A percentile compares a stretch with the other conserved stretches of the same genome.
Evolutionary conservation across 2,113 vertebrate species (phyloP).

Genomic region (Mandrillus leucophaeus): DNA sequence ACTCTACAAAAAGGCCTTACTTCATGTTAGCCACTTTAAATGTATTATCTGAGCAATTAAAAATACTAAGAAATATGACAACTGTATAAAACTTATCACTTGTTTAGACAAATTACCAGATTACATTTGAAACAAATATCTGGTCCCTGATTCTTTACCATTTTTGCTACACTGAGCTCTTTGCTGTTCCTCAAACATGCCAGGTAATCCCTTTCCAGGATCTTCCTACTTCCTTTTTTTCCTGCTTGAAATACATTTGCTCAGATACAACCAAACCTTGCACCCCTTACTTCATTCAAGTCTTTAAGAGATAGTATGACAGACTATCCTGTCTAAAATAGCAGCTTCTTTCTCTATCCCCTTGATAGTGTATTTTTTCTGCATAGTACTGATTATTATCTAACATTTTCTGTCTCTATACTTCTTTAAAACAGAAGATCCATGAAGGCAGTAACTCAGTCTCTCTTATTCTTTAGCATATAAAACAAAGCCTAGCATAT

Average conservation of each 20-base stretch:
- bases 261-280: neutral
- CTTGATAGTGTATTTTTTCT: neutral
- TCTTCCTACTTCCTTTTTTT: neutral
- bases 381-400: neutral
- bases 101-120: neutral
- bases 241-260: neutral
- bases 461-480: neutral
- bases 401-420: neutral
- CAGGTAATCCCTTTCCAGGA: neutral
- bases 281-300: neutral
- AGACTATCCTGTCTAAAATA: neutral
- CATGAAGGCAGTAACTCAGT: neutral
- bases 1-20: neutral
- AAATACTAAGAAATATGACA: neutral
- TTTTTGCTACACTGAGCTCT: neutral
- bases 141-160: neutral
- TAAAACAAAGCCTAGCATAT: neutral
- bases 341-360: neutral
- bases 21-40: neutral
- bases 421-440: neutral
- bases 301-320: neutral
- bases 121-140: neutral
- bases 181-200: neutral
- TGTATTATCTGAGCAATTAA: neutral
- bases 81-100: neutral